A percentile compares a stretch with the other conserved stretches of the same genome.
Evolutionary conservation across 1,140 invertebrate genomes (phyloP).

Genomic region (Cydia amplana): DNA sequence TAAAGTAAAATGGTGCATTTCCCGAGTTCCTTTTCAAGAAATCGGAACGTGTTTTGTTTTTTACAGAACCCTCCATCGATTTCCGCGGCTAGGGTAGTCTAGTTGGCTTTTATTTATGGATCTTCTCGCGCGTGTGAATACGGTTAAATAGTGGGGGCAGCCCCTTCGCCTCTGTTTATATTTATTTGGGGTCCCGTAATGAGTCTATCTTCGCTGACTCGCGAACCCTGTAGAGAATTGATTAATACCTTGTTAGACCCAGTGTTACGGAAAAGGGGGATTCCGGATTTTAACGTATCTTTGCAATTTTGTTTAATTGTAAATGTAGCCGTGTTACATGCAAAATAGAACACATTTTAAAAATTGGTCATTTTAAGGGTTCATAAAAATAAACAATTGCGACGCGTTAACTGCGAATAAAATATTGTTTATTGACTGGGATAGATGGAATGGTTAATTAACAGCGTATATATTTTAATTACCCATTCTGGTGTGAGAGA

Average conservation of each 20-base stretch:
- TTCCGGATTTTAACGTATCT: slow-evolving; percentile 6
- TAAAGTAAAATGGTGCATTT: neutral
- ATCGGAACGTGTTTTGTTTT: neutral
- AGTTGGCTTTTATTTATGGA: slow-evolving; percentile 72
- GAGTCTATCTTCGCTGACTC: slow-evolving; percentile 76
- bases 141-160: slow-evolving; percentile 69
- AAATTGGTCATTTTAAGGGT: slow-evolving; percentile 5
- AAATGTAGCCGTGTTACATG: slow-evolving; percentile 6
- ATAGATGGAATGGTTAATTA: slow-evolving; percentile 14
- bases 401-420: slow-evolving; percentile 14
- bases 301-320: slow-evolving; percentile 7
- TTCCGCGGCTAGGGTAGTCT: slow-evolving; percentile 57
- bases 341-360: slow-evolving; percentile 12
- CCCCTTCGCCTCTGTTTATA: slow-evolving; percentile 74
- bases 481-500: neutral
- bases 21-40: neutral
- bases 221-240: slow-evolving; percentile 73
- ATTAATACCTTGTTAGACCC: slow-evolving; percentile 36
- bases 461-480: slow-evolving; percentile 30
- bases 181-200: slow-evolving; percentile 77
- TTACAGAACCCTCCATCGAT: slow-evolving; percentile 35
- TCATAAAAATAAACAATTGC: slow-evolving; percentile 29
- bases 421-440: slow-evolving; percentile 28
- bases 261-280: slow-evolving; percentile 35
- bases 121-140: slow-evolving; percentile 72